A percentile compares a stretch with the other conserved stretches of the same genome.
Conservation (phyloP, 2,113 vertebrate genomes). For the Bambusicola thoracicus region DNA sequence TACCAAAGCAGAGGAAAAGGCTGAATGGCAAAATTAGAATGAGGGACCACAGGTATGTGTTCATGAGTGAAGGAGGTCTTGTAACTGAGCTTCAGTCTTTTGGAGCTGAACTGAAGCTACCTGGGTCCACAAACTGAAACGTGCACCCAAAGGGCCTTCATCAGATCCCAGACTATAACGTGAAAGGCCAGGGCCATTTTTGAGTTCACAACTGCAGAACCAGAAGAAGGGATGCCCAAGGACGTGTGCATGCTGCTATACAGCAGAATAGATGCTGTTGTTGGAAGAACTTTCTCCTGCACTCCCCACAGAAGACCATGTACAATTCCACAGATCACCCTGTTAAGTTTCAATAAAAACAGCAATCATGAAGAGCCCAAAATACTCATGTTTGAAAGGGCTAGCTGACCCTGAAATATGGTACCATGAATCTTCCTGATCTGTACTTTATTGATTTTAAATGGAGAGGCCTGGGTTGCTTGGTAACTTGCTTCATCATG, state of each 20-base stretch:
- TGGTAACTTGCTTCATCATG: neutral
- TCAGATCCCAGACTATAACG: neutral
- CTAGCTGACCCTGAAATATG: neutral
- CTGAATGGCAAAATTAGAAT: neutral
- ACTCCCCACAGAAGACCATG: fast-evolving
- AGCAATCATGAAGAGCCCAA: neutral
- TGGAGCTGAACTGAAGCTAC: neutral
- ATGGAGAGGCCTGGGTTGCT: neutral
- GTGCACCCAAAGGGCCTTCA: neutral
- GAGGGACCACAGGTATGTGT: neutral
- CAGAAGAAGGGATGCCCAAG: fast-evolving
- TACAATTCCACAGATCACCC: neutral
- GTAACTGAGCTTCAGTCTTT: neutral
- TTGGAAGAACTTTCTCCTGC: neutral
- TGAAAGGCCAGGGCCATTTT: neutral
- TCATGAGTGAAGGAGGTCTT: neutral
- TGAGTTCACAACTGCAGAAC: neutral
- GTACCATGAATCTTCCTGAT: neutral
- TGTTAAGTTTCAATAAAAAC: neutral
- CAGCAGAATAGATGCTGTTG: neutral
- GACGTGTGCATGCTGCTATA: neutral
- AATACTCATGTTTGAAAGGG: neutral
- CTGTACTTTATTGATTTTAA: neutral
- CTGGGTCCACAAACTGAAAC: neutral
- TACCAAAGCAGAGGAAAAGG: neutral